Base-by-base conservation (phyloP, 2,888 invertebrate genomes). In the Clivina fossor region DNA sequence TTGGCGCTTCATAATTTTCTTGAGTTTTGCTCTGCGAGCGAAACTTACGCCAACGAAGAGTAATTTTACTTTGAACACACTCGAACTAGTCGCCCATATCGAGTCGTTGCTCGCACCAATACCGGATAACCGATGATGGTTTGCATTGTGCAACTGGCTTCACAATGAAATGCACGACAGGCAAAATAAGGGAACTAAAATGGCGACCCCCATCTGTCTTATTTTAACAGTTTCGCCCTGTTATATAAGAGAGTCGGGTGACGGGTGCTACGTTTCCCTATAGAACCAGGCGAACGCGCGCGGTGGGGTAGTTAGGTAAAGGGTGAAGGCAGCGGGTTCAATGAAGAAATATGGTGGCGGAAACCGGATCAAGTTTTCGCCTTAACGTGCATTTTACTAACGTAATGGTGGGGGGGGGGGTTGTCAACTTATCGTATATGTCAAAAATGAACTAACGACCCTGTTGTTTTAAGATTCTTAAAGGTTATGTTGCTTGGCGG, bases 61-160 rank as follows among this genome's bases (percentile, higher is more conserved):
- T 70, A 71, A 71, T 71, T 71, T 71, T 71, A 71, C 71, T 71
- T 71, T 70, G 71, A 71, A 67, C 65, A 69, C 68, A 68, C 67
- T 67, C 65, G 63, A 63, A 59, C 57, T 58, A 62, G 61, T 63
- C 63, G 68, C 60, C 63, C 69, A 65, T 60, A 57, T 38, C 55
- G 59, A 60, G 60, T 51, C 49, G 51, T 22, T 38, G 33, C 50
- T 18, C 40, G 51, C 51, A 59, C 51, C 59, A 61, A 61, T 59
- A 20, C 9, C 16, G 30, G 24, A 9, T 43, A 38, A 40, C 41
- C 24, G 22, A 35, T 15, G 37, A 26, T 58, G 20, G 11, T 49
- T 50, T 56, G 35, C 28, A 32, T 20, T 55, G 64, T 53, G 26
- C 63, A 51, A 59, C 61, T 65, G 60, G 57, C 60, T 63, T 61